Evolutionary conservation across 2,888 invertebrate species (phyloP).

Genomic region (Tromatobia lineatoria): DNA sequence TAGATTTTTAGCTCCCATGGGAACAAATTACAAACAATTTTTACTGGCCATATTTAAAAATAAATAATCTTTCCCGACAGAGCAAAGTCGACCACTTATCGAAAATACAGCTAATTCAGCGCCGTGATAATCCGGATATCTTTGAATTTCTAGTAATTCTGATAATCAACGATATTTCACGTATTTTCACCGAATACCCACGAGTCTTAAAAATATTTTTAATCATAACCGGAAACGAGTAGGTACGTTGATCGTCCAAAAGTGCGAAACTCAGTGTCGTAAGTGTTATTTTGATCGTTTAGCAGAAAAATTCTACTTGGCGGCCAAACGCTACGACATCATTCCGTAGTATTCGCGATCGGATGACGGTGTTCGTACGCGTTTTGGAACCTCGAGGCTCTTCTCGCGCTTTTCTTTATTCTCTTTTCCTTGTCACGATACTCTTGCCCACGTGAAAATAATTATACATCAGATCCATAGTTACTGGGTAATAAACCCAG

Average conservation of each 20-base stretch:
- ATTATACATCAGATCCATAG: constrained; percentile 11
- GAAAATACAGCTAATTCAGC: not conserved
- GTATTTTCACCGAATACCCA: not conserved
- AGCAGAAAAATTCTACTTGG: not conserved
- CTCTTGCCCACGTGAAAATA: constrained; percentile 34
- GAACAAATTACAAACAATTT: not conserved
- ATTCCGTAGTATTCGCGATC: not conserved
- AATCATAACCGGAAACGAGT: constrained; percentile 12
- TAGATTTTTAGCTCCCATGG: not conserved
- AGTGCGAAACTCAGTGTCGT: constrained; percentile 26
- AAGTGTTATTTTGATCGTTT: constrained; percentile 11
- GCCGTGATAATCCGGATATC: not conserved
- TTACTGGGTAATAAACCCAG: not conserved
- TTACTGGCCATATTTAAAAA: not conserved
- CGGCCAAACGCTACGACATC: not conserved
- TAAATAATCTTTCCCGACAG: not conserved
- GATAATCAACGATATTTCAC: not conserved
- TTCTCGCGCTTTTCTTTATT: not conserved
- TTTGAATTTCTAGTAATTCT: not conserved
- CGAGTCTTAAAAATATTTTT: not conserved
- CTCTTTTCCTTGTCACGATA: constrained; percentile 6
- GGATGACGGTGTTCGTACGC: not conserved
- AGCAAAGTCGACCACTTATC: not conserved
- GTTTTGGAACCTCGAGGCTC: constrained; percentile 9
- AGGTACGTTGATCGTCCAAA: constrained; percentile 22